Base-by-base conservation (phyloP, 2,113 vertebrate genomes). In the Platysteira castanea region DNA sequence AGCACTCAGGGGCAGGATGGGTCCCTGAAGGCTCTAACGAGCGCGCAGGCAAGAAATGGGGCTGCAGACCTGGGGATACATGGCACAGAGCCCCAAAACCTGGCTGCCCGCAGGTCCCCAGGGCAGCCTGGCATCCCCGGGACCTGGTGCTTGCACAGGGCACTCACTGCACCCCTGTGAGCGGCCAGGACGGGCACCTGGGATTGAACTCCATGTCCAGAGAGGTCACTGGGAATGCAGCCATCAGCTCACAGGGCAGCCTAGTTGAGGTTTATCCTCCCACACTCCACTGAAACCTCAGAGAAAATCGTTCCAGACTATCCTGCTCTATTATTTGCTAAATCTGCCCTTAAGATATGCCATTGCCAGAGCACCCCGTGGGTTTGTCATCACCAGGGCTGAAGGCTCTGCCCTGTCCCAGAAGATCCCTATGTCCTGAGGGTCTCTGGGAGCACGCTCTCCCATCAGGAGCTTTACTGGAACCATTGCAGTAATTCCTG, bases 101-200 rank as follows among this genome's bases (percentile, higher is more conserved):
- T 5, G 6, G 18, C 68, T 31, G 56, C 7, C 13, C 31, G 46
- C n/a, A 39, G 24, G 4, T 6, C 24, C 35, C 57, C 61, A 73
- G 67, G 56, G 46, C 67, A 83, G 70, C 31, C 7, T 5, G 19
- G 13, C 57, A 7, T 4, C 54, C 44, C 6, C 0, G 0, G 53
- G 28, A 44, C 17, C 57, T 16, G 63, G 41, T 5, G 10, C 13
- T 47, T 1, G 57, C 24, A 10, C 30, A 15, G 46, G 44, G 31
- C 31, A 15, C 59, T 10, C 19, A 6, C 6, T 11, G n/a, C 17
- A 7, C 6, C 56, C 57, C 82, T 1, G 0, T 1, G 22, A 3
- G 7, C 3, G 1, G 37, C 64, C 50, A 56, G 44, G 21, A 12
- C 0, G 0, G 1, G 5, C 0, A 6, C 19, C 59, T 11, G 52